These are phyloP conservation scores for Tinamus guttatus DNA, from an alignment of 2,113 vertebrate genomes.

Conservation along the genomic window DNA sequence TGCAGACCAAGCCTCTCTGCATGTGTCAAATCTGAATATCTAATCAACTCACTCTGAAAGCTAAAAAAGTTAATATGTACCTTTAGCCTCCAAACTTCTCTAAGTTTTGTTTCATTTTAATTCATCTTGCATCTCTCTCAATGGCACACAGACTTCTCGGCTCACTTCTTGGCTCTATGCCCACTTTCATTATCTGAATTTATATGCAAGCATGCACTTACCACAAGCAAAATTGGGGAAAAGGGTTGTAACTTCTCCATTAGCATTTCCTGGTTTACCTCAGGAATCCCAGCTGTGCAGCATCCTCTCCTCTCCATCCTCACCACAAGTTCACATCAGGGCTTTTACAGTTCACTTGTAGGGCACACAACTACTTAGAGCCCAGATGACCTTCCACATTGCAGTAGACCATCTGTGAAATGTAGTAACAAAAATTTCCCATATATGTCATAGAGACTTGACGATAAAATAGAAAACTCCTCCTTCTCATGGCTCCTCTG, in stretches of 20 bases:
- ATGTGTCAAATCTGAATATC: neutral
- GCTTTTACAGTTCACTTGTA: neutral
- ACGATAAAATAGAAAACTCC: neutral
- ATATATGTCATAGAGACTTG: neutral
- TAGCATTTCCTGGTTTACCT: neutral
- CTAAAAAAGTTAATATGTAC: neutral
- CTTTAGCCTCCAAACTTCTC: neutral
- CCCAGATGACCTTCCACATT: neutral
- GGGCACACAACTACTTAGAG: neutral
- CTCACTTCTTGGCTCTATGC: neutral
- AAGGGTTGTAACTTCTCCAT: neutral
- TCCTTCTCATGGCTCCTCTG: neutral
- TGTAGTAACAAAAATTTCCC: neutral
- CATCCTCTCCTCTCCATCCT: neutral
- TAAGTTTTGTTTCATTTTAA: neutral
- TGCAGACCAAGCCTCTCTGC: neutral
- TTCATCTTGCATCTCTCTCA: neutral
- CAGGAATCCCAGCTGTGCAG: neutral
- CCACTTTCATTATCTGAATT: neutral
- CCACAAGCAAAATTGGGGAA: neutral
- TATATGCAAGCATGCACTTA: neutral
- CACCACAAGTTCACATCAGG: accelerated
- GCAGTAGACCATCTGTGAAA: neutral
- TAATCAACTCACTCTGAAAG: neutral
- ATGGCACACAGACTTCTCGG: neutral